Base-by-base conservation (phyloP, 2,797 vertebrate species). In the Erpetoichthys calabaricus region DNA sequence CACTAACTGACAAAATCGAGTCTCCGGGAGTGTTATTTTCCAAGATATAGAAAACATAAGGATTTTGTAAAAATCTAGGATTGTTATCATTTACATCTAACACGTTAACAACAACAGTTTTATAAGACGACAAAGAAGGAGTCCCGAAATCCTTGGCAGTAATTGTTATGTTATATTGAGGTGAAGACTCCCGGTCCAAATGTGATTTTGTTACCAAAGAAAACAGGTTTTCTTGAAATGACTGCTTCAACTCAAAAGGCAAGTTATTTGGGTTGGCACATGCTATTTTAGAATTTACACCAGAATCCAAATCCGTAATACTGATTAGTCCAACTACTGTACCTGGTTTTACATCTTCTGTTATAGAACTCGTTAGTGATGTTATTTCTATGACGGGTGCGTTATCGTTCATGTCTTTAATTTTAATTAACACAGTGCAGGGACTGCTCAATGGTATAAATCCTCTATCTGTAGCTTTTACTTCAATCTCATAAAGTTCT, bases 81-180 rank as follows among this genome's bases (percentile, higher is more conserved):
- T 10, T 61, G 59, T 82, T 81, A 45, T 82, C 80, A 55, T 81
- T 82, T 5, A 76, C 70, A 57, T 82, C 80, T 44, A 75, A 77
- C 3, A 82, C 57, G 5, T 56, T 7, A 4, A 80, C 61, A 4
- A 25, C 70, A 1, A 82, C 10, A 5, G 49, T 64, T 73, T 75
- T 77, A 3, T 64, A 53, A 8, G 72, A 59, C 6, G 78, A 77
- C 9, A 81, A 57, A 52, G 77, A 64, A 7, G 76, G 74, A 7
- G 69, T 64, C 1, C 80, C 80, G 50, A 66, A 67, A 44, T 84
- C 80, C 6, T 53, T 75, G 6, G 79, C 78, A 45, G 62, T 75
- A 58, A 84, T 47, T 8, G 61, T 60, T 50, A 84, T 58, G 5
- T 76, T 68, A 71, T 77, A 84, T 43, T 69, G 51, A 41, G 72